These are phyloP conservation scores for Ormyrus pomaceus DNA, from an alignment of 2,888 invertebrate genomes.

Conservation along the genomic window DNA sequence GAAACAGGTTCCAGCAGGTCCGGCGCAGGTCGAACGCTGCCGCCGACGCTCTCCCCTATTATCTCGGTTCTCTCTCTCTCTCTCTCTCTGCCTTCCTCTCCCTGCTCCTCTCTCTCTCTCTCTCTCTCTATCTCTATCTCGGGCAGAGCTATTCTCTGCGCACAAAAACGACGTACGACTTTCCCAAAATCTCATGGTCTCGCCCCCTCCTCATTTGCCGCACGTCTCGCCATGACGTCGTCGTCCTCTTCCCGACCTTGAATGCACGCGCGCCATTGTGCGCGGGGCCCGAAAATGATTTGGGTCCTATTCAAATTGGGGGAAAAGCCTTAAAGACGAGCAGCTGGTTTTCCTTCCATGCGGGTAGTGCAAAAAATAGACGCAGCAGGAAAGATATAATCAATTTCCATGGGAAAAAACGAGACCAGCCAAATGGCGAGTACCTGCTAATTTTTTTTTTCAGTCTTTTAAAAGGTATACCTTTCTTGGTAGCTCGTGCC, in stretches of 20 bases:
- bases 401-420: slow-evolving; percentile 49
- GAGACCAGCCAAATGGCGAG: not conserved
- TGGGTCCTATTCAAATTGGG: slow-evolving; percentile 10
- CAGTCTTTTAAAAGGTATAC: not conserved
- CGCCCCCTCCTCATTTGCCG: slow-evolving; percentile 1
- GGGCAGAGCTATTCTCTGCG: not conserved
- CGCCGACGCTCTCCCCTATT: slow-evolving; percentile 38
- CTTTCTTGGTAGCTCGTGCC: slow-evolving; percentile 24
- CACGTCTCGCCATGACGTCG: slow-evolving; percentile 22
- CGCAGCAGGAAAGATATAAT: not conserved
- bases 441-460: slow-evolving; percentile 38
- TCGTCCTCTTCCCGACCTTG: slow-evolving; percentile 31
- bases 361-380: slow-evolving; percentile 41
- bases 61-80: slow-evolving; percentile 51
- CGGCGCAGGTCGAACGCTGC: slow-evolving; percentile 62
- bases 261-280: not conserved
- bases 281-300: not conserved
- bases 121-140: slow-evolving; percentile 25
- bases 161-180: slow-evolving; percentile 28
- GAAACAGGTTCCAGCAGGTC: slow-evolving; percentile 73
- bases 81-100: slow-evolving; percentile 46
- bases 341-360: slow-evolving; percentile 47
- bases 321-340: slow-evolving; percentile 5
- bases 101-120: slow-evolving; percentile 6
- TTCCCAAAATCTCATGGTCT: slow-evolving; percentile 48